phyloP scores from a whole-genome alignment of 64 coral and sea anemone species.

The Montipora capricornis region DNA sequence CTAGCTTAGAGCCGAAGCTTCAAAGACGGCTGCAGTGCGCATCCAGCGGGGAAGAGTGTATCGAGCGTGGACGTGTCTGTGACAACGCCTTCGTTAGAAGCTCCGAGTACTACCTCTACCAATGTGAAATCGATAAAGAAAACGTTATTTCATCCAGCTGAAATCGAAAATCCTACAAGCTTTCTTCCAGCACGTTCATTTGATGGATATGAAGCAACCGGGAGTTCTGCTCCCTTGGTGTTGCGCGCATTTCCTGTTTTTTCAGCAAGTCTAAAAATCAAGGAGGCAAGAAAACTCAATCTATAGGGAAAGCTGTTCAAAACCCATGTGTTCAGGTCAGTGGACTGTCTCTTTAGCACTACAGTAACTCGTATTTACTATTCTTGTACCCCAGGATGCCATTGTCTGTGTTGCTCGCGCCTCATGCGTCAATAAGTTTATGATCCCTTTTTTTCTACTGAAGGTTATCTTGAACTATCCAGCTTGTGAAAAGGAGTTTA shows the following conservation, averaged over 20 bases:
- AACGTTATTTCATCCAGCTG: background rate
- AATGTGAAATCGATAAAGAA: background rate
- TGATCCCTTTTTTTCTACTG: background rate
- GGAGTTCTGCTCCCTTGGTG: background rate
- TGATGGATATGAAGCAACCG: background rate
- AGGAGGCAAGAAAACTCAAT: background rate
- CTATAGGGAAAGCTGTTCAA: background rate
- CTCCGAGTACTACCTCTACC: too few relatives aligned
- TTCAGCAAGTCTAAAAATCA: background rate
- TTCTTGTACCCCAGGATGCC: background rate
- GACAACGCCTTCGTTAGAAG: background rate
- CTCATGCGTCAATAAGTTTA: background rate
- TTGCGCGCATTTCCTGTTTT: background rate
- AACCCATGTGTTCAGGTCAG: background rate
- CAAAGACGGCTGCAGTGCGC: background rate
- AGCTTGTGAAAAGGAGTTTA: too few relatives aligned
- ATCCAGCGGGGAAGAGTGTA: background rate
- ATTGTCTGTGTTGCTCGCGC: background rate
- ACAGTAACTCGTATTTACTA: background rate
- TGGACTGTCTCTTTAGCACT: background rate
- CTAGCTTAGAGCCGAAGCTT: too few relatives aligned
- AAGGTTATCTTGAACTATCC: conserved; percentile 45
- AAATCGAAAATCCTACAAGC: background rate
- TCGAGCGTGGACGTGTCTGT: background rate
- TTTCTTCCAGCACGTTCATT: background rate